Percentiles rank a stretch among this genome's conserved stretches.
Evolutionary conservation across 2,888 invertebrate genomes (phyloP).

Genomic region (Pheosia gnoma): DNA sequence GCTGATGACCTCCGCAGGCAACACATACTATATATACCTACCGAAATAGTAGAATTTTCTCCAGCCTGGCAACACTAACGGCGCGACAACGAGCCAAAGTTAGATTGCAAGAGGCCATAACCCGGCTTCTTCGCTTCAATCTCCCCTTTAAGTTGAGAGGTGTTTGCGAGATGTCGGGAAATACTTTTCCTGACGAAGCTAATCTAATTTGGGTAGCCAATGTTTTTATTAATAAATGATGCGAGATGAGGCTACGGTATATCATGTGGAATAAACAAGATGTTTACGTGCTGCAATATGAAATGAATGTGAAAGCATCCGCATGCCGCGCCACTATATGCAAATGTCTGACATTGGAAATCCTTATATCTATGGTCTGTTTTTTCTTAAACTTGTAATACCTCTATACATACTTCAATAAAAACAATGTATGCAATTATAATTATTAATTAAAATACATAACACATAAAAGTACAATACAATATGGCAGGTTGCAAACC

Average conservation of each 20-base stretch:
- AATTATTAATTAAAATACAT: no score
- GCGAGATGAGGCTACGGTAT: slow-evolving; percentile 35
- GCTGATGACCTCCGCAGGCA: slow-evolving; percentile 53
- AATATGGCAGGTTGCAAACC: no score
- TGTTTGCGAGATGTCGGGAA: slow-evolving; percentile 40
- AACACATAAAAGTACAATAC: no score
- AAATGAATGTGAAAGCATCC: no score
- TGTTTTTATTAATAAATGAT: slow-evolving; percentile 55
- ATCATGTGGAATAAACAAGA: slow-evolving; percentile 32
- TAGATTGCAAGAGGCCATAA: slow-evolving; percentile 68
- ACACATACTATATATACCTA: slow-evolving; percentile 59
- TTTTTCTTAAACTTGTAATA: no score
- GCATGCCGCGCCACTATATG: no score
- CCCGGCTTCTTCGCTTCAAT: slow-evolving; percentile 48
- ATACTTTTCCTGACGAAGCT: slow-evolving; percentile 43
- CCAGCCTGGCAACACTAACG: slow-evolving; percentile 61
- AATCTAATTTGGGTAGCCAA: slow-evolving; percentile 50
- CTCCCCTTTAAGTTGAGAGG: slow-evolving; percentile 49
- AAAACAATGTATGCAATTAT: no score
- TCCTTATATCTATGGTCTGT: no score
- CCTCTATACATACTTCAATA: no score
- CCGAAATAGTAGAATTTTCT: slow-evolving; percentile 48
- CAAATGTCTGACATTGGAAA: no score
- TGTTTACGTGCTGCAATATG: neutral
- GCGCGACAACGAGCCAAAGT: slow-evolving; percentile 70